Conservation (phyloP, 2,797 vertebrate species). For the Anableps anableps region DNA sequence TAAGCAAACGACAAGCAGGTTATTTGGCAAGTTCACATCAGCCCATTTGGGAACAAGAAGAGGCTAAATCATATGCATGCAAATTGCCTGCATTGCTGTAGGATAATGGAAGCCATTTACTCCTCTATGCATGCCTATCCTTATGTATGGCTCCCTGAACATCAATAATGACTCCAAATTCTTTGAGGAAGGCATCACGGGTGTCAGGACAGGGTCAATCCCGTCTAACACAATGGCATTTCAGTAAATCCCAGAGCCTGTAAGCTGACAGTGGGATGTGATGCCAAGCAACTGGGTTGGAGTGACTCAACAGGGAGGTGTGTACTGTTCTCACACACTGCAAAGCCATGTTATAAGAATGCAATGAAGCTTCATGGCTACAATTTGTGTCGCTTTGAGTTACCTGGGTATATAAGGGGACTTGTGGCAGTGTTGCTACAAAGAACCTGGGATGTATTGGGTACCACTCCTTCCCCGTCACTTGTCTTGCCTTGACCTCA, state of each 20-base stretch:
- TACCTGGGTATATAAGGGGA: slow-evolving; percentile 23
- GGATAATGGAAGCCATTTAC: slow-evolving; percentile 26
- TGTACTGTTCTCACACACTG: slow-evolving; percentile 26
- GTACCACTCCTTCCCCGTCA: slow-evolving; percentile 67
- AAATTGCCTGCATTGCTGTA: slow-evolving; percentile 29
- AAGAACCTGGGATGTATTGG: slow-evolving; percentile 62
- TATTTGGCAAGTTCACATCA: slow-evolving; percentile 40
- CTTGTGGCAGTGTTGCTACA: slow-evolving; percentile 70
- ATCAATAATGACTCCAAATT: slow-evolving; percentile 63
- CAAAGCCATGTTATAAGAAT: slow-evolving; percentile 28
- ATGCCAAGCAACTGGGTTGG: slow-evolving; percentile 60
- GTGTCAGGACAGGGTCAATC: slow-evolving; percentile 76
- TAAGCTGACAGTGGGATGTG: slow-evolving; percentile 60
- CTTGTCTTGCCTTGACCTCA: slow-evolving; percentile 67
- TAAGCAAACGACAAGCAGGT: slow-evolving; percentile 28
- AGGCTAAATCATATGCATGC: slow-evolving; percentile 39
- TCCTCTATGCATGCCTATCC: slow-evolving; percentile 39
- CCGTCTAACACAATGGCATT: slow-evolving; percentile 77
- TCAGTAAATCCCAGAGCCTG: slow-evolving; percentile 75
- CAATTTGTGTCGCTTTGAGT: slow-evolving; percentile 30
- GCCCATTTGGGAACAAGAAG: slow-evolving; percentile 51
- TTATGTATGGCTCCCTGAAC: slow-evolving; percentile 48
- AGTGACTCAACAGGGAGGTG: slow-evolving; percentile 52
- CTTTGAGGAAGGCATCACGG: slow-evolving; percentile 68
- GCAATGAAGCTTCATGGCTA: slow-evolving; percentile 34